Conservation (phyloP, 2,113 vertebrate species). For the Porphyrio hochstetteri region DNA sequence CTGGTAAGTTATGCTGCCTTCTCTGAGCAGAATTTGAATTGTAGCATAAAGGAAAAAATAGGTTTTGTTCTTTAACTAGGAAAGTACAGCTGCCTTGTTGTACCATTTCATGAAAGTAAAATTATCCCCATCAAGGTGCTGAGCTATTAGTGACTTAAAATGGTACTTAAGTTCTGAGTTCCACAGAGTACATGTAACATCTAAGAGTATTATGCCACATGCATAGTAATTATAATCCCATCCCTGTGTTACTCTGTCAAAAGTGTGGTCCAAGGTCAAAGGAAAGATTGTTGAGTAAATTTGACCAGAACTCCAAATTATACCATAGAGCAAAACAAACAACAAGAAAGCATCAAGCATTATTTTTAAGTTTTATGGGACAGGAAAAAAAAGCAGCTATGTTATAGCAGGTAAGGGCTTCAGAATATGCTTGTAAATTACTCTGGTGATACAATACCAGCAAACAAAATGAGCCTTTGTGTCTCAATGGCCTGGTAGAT, state of each 20-base stretch:
- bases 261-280: neutral
- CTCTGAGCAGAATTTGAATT: neutral
- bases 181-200: neutral
- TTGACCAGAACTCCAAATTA: slow-evolving; percentile 43
- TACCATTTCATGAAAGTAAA: neutral
- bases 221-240: slow-evolving; percentile 5
- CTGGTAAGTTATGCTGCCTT: neutral
- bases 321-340: slow-evolving; percentile 6
- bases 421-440: neutral
- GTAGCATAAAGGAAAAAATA: neutral
- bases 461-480: neutral
- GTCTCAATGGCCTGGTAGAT: neutral
- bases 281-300: neutral
- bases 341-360: neutral
- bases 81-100: neutral
- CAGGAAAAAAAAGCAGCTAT: neutral
- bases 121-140: neutral
- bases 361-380: neutral
- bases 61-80: neutral
- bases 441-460: neutral
- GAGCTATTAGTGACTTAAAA: slow-evolving; percentile 4
- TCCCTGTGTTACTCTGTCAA: neutral
- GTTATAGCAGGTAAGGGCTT: neutral
- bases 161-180: neutral
- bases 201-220: neutral